Evolutionary conservation across 1,140 invertebrate species (phyloP).

Genomic region (Samia ricini): DNA sequence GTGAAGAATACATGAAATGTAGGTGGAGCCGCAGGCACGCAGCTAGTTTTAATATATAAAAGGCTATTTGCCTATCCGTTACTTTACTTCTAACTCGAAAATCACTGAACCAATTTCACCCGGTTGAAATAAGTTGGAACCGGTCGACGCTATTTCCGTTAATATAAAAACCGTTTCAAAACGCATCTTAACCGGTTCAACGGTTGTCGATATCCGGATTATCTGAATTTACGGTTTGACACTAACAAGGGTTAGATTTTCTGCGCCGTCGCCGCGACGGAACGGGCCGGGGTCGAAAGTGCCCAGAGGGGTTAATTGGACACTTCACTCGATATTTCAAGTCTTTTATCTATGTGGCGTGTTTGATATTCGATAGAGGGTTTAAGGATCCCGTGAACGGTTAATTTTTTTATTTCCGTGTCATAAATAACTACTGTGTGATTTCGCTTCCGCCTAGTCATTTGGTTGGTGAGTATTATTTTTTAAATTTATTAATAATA

Average conservation of each 20-base stretch:
- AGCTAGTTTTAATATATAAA: too few relatives aligned
- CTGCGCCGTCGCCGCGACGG: conserved; percentile 33
- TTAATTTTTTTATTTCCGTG: not conserved
- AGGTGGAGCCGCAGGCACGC: too few relatives aligned
- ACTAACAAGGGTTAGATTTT: conserved; percentile 55
- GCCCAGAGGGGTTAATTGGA: conserved; percentile 38
- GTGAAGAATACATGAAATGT: too few relatives aligned
- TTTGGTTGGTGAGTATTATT: too few relatives aligned
- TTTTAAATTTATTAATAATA: too few relatives aligned
- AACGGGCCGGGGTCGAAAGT: conserved; percentile 24
- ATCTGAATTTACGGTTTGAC: conserved; percentile 51
- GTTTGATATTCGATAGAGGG: conserved; percentile 6
- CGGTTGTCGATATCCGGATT: conserved; percentile 47
- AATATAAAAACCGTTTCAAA: conserved; percentile 19
- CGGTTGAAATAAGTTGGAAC: conserved; percentile 5
- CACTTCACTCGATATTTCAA: conserved; percentile 32
- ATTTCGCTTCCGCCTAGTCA: too few relatives aligned
- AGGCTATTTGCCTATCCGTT: too few relatives aligned
- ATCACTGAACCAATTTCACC: too few relatives aligned
- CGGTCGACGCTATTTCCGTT: not conserved
- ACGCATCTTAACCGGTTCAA: conserved; percentile 40
- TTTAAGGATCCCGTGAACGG: not conserved
- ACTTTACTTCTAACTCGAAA: too few relatives aligned
- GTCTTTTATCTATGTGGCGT: conserved; percentile 11
- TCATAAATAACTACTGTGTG: too few relatives aligned